phyloP scores from a whole-genome alignment of 1,140 invertebrate genomes.

The Pollicipes pollicipes region DNA sequence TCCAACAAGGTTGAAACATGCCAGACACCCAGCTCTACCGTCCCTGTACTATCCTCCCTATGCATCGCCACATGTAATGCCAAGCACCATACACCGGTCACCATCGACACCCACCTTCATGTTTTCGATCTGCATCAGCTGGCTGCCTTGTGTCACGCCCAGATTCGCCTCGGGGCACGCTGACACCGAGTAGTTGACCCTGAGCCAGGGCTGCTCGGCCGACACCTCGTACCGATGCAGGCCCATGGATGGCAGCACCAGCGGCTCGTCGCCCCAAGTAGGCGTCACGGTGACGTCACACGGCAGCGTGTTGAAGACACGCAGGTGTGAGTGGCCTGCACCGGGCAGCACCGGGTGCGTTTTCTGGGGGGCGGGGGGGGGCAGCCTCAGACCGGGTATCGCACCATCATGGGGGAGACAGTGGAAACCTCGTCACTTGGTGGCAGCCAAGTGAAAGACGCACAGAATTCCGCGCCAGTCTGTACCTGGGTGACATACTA shows the following conservation, averaged over 20 bases:
- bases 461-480: no score
- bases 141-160: neutral
- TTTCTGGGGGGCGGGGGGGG: neutral
- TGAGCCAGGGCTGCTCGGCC: neutral
- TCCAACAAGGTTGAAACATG: no score
- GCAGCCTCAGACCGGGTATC: no score
- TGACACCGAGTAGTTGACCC: neutral
- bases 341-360: conserved; percentile 45
- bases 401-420: no score
- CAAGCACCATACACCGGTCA: no score
- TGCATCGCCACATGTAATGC: no score
- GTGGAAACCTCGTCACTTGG: no score
- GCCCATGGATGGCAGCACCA: neutral
- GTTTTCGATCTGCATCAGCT: neutral
- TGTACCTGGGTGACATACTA: no score
- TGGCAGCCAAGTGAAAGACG: no score
- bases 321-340: conserved; percentile 38
- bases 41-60: no score
- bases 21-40: no score
- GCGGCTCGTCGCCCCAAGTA: neutral
- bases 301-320: conserved; percentile 42
- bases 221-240: neutral
- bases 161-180: neutral
- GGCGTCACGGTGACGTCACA: conserved; percentile 7
- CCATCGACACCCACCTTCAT: neutral